Evolutionary conservation across 2,113 vertebrate species (phyloP).

Genomic region (Ammodytes marinus): DNA sequence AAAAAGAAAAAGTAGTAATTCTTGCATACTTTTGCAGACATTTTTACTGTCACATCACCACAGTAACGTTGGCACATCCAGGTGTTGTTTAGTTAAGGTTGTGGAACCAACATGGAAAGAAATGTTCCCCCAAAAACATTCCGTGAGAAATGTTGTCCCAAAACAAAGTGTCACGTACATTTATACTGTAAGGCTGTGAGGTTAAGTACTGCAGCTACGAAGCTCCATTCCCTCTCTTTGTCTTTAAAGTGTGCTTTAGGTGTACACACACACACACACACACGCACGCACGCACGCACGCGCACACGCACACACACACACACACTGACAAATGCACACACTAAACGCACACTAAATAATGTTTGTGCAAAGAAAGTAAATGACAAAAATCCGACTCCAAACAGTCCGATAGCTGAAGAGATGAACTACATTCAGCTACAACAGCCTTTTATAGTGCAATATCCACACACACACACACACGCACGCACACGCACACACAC

Average conservation of each 20-base stretch:
- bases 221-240: slow-evolving; percentile 24
- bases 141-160: too few species aligned
- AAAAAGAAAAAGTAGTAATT: too few species aligned
- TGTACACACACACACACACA: not conserved
- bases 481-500: not conserved
- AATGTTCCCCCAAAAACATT: not conserved
- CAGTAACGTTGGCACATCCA: slow-evolving; percentile 23
- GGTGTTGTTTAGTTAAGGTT: not conserved
- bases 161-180: slow-evolving; percentile 34
- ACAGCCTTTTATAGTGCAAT: slow-evolving; percentile 80
- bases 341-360: slow-evolving; percentile 37
- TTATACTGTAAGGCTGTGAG: slow-evolving; percentile 31
- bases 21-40: too few species aligned
- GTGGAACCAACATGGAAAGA: slow-evolving; percentile 40
- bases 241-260: slow-evolving; percentile 51
- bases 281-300: not conserved
- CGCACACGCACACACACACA: not conserved
- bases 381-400: slow-evolving; percentile 49
- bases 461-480: slow-evolving; percentile 51
- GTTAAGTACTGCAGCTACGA: slow-evolving; percentile 39
- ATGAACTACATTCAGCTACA: slow-evolving; percentile 79
- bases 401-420: slow-evolving; percentile 58
- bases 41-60: not conserved
- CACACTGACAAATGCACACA: not conserved
- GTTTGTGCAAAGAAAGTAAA: slow-evolving; percentile 74